Evolutionary conservation across 2,888 invertebrate genomes (phyloP).

Genomic region (Tetheella fluctuosa): DNA sequence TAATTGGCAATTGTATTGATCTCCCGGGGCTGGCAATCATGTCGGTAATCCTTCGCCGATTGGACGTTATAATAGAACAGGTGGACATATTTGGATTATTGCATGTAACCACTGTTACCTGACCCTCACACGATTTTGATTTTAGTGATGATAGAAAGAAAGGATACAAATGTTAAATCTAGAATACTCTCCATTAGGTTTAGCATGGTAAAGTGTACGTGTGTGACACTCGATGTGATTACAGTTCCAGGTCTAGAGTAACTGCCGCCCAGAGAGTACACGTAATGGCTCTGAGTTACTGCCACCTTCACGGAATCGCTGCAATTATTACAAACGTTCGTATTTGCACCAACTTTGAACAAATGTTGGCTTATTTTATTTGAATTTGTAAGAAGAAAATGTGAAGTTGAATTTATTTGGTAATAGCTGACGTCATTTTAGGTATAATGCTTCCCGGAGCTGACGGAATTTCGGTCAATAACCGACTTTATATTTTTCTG

Average conservation of each 20-base stretch:
- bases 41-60: slow-evolving; percentile 7
- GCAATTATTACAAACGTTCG: neutral
- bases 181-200: no score
- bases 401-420: no score
- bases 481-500: no score
- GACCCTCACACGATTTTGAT: neutral
- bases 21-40: neutral
- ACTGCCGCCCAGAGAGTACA: neutral
- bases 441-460: no score
- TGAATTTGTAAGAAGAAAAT: neutral
- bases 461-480: no score
- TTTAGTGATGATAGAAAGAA: no score
- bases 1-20: neutral
- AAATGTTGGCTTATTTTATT: neutral
- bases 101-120: neutral
- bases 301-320: neutral
- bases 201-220: neutral
- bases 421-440: no score
- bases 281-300: neutral
- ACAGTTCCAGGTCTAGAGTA: slow-evolving; percentile 1
- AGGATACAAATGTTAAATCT: no score
- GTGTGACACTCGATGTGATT: neutral
- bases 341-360: neutral
- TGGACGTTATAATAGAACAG: neutral
- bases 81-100: neutral